Conservation (phyloP, 2,888 invertebrate genomes). For the Nomada fucata region DNA sequence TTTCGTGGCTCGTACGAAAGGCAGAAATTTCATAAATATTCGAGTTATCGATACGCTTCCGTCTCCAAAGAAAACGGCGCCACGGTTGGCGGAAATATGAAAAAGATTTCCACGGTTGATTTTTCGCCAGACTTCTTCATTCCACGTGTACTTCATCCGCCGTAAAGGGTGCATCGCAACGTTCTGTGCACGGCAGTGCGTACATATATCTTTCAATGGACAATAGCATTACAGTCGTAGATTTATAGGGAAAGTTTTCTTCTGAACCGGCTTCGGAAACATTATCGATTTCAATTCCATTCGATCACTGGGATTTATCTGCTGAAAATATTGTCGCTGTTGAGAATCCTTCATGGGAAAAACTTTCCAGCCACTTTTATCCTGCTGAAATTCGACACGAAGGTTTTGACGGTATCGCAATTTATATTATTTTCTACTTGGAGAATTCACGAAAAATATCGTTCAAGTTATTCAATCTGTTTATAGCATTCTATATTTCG, state of each 20-base stretch:
- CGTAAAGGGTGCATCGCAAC: constrained; percentile 58
- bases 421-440: too few species aligned
- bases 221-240: constrained; percentile 69
- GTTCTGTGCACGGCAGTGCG: constrained; percentile 11
- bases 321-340: not conserved
- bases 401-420: too few species aligned
- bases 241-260: constrained; percentile 75
- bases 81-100: constrained; percentile 1
- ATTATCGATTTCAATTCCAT: constrained; percentile 57
- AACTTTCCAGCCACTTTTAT: not conserved
- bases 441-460: too few species aligned
- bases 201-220: constrained; percentile 51
- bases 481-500: too few species aligned
- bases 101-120: constrained; percentile 19
- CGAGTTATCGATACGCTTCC: not conserved
- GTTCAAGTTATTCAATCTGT: too few species aligned
- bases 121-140: constrained; percentile 41
- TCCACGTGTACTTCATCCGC: constrained; percentile 50
- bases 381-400: too few species aligned
- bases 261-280: not conserved
- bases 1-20: not conserved
- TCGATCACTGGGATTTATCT: constrained; percentile 22
- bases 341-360: not conserved
- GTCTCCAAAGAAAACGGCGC: not conserved
- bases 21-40: not conserved